phyloP scores from a whole-genome alignment of 2,113 vertebrate genomes.

The Oplegnathus fasciatus region DNA sequence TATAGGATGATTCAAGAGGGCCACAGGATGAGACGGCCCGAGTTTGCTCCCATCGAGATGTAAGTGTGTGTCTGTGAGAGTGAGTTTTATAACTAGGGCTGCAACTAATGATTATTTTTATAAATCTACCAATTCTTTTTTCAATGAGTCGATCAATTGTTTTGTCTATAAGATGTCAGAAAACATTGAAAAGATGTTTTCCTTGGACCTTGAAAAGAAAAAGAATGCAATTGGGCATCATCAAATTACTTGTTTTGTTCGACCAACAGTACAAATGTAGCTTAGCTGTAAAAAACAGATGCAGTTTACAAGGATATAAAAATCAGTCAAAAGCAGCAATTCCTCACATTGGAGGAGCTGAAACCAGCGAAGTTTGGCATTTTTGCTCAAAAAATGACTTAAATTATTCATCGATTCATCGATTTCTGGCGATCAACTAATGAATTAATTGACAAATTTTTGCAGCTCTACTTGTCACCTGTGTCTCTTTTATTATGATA shows the following conservation, averaged over 20 bases:
- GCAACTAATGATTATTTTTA: not conserved
- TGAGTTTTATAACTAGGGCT: not conserved
- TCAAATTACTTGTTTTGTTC: not conserved
- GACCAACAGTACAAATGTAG: not conserved
- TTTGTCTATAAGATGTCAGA: not conserved
- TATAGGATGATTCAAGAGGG: conserved; percentile 98
- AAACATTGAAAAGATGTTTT: not conserved
- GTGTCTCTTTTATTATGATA: not conserved
- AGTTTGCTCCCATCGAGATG: conserved; percentile 93
- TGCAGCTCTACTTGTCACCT: not conserved
- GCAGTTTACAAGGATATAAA: not conserved
- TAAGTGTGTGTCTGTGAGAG: conserved; percentile 77
- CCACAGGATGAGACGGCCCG: conserved; percentile 94
- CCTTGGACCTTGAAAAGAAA: no score
- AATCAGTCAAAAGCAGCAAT: not conserved
- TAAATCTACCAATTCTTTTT: not conserved
- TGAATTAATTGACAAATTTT: not conserved
- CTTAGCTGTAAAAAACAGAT: no score
- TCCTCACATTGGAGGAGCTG: not conserved
- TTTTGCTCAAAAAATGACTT: no score
- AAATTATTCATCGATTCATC: no score
- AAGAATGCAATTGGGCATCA: not conserved
- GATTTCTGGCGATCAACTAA: not conserved
- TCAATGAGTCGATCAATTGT: not conserved
- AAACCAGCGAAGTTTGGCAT: no score